Conservation (phyloP, 2,888 invertebrate genomes). For the Lochmaea capreae region DNA sequence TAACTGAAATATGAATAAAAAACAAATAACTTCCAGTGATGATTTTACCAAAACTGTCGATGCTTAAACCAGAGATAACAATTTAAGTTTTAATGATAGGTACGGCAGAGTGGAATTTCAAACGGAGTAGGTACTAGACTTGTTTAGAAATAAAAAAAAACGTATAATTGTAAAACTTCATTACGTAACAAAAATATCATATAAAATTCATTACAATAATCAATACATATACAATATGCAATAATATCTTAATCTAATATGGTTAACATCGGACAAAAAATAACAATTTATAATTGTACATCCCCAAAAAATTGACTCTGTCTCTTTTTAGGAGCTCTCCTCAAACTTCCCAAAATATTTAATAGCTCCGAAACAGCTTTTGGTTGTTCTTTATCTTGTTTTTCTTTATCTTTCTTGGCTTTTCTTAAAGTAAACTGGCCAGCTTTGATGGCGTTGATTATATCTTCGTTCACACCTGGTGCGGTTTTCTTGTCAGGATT, state of each 20-base stretch:
- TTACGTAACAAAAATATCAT: slow-evolving; percentile 39
- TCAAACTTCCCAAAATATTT: slow-evolving; percentile 74
- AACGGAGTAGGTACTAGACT: background rate
- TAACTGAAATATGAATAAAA: background rate
- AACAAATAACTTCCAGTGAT: background rate
- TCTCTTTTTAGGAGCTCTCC: slow-evolving; percentile 67
- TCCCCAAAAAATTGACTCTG: slow-evolving; percentile 55
- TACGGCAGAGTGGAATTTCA: too few species aligned
- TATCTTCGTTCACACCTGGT: slow-evolving; percentile 77
- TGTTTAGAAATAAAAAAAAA: background rate
- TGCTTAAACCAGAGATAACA: too few species aligned
- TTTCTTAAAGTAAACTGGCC: slow-evolving; percentile 79
- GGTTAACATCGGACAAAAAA: slow-evolving; percentile 35
- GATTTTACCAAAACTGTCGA: too few species aligned
- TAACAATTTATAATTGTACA: slow-evolving; percentile 41
- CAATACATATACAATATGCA: slow-evolving; percentile 38
- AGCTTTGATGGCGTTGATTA: slow-evolving; percentile 82
- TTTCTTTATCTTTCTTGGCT: slow-evolving; percentile 69
- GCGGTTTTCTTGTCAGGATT: slow-evolving; percentile 54
- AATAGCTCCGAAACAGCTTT: slow-evolving; percentile 76
- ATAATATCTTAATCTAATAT: slow-evolving; percentile 25
- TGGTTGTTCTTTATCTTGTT: slow-evolving; percentile 71
- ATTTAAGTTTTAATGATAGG: too few species aligned
- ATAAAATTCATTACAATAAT: slow-evolving; percentile 38
- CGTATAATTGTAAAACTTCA: slow-evolving; percentile 26